Evolutionary conservation across 2,888 invertebrate genomes (phyloP), one percentile per base, ranked within the genome.

Genomic region (Melolontha melolontha): DNA sequence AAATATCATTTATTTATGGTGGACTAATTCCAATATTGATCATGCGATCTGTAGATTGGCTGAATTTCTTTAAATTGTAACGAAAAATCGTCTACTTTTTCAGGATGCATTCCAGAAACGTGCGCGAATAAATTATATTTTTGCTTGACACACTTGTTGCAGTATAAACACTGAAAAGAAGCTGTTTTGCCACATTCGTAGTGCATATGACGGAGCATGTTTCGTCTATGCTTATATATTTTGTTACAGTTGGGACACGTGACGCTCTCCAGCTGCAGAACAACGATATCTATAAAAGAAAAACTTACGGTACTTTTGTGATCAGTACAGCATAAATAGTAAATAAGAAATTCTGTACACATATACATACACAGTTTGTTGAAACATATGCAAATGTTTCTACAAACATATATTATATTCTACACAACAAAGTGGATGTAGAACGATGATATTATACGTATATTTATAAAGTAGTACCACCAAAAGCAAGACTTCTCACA

Each of bases 121-220:
- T 62, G 62, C 11, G 62, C 42, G 14, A 47, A 47, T 16, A 62
- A 47, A 47, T 62, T 62, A 34, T 62, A 29, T 47, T 62, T 62
- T 11, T 62, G 62, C 27, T 62, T 62, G 8, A 62, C 62, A 8
- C 44, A 22, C 17, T 47, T 62, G 27, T 41, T 14, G 29, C 62
- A 62, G 27, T 62, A 65, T 22, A 47, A 42, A 27, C 65, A 65
- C n/a, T 42, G 41, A 66, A 66, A 64, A 42, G 27, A 11, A n/a
- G 65, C 54, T 1, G 39, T 12, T 8, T 44, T 49, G 12, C 65
- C 65, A 27, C 65, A 65, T 54, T 65, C 65, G 41, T 65, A 65
- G 14, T 54, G 41, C 16, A 65, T 52, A 42, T 65, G 65, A 16
- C 65, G 34, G 41, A 42, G 22, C 22, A 65, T 27, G 27, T 49